phyloP scores from a whole-genome alignment of 2,888 invertebrate genomes.

The Amphipoea oculea region DNA sequence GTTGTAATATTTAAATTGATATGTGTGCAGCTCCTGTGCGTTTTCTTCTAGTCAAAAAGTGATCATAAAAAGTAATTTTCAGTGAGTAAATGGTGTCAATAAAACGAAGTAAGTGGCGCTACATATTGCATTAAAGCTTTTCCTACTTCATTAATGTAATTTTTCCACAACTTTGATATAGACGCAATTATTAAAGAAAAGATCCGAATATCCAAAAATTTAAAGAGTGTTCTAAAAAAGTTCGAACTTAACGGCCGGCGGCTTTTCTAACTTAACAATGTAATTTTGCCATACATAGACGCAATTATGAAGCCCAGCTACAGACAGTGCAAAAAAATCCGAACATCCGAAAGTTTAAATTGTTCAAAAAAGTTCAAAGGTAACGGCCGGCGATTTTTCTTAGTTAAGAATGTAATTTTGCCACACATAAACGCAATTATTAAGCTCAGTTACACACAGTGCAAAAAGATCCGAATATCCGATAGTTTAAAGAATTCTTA shows the following conservation, averaged over 20 bases:
- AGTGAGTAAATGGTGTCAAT: neutral
- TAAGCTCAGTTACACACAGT: neutral
- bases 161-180: too few relatives aligned
- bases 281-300: neutral
- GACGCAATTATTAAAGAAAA: neutral
- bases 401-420: neutral
- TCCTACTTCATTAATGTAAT: neutral
- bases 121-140: too few relatives aligned
- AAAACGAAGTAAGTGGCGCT: slow-evolving; percentile 22
- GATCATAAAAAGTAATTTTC: neutral
- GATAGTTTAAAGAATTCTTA: neutral
- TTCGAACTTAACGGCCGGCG: too few relatives aligned
- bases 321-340: neutral
- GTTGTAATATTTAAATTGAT: neutral
- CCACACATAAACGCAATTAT: neutral
- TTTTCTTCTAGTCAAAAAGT: neutral
- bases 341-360: neutral
- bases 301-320: neutral
- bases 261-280: neutral
- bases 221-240: too few relatives aligned
- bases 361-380: slow-evolving; percentile 3
- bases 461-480: neutral
- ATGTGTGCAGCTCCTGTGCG: neutral
- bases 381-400: neutral
- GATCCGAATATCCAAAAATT: neutral